Conservation (phyloP, 2,888 invertebrate species). For the Steinernema scapterisci region DNA sequence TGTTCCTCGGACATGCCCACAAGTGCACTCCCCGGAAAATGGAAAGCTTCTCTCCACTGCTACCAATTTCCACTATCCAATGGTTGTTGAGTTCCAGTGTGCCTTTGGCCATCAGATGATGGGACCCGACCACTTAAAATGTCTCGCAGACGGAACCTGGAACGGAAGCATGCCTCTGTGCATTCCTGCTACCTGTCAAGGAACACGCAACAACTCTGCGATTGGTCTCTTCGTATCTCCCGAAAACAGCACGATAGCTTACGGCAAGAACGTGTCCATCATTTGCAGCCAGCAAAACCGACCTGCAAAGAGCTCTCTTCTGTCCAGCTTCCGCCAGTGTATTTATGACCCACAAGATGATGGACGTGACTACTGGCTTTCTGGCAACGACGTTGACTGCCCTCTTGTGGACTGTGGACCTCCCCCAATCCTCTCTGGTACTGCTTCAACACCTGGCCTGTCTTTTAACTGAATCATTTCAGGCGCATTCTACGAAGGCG, state of each 20-base stretch:
- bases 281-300: constrained; percentile 62
- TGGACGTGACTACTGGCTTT: constrained; percentile 68
- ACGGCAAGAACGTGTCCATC: constrained; percentile 63
- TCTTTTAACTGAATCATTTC: background rate
- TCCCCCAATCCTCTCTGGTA: constrained; percentile 83
- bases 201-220: constrained; percentile 60
- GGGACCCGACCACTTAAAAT: constrained; percentile 83
- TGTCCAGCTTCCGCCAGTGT: constrained; percentile 87
- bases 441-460: background rate
- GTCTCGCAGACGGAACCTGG: constrained; percentile 88
- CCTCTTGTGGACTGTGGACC: constrained; percentile 83
- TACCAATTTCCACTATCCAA: constrained; percentile 56
- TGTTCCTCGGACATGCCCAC: constrained; percentile 58
- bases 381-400: constrained; percentile 62
- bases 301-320: constrained; percentile 73
- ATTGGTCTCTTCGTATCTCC: constrained; percentile 64
- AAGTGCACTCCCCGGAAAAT: constrained; percentile 59
- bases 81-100: constrained; percentile 84
- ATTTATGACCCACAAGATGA: constrained; percentile 87
- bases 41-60: constrained; percentile 61
- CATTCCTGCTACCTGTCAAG: constrained; percentile 73
- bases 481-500: constrained; percentile 80
- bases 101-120: constrained; percentile 91
- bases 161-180: constrained; percentile 90
- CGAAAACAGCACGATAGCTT: constrained; percentile 57